These are phyloP conservation scores for Argentina silus DNA, from an alignment of 2,797 vertebrate species.

Conservation along the genomic window DNA sequence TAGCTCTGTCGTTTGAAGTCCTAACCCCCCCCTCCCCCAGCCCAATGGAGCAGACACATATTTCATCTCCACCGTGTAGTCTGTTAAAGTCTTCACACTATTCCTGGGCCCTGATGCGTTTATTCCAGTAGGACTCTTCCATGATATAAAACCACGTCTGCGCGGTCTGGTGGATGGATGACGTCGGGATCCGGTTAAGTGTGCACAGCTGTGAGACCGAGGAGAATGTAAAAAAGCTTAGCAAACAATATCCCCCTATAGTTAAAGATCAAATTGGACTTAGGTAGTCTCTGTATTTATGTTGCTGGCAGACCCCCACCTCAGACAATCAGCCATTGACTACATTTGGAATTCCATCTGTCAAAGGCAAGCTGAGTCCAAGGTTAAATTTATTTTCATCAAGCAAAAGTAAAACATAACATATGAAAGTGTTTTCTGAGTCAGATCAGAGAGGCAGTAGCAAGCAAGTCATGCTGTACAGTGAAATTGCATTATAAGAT, in stretches of 20 bases:
- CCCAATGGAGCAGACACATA: conserved; percentile 61
- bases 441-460: conserved; percentile 44
- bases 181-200: conserved; percentile 50
- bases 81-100: conserved; percentile 74
- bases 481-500: conserved; percentile 28
- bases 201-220: conserved; percentile 61
- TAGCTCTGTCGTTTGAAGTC: conserved; percentile 45
- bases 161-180: conserved; percentile 52
- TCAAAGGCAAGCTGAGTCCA: background rate
- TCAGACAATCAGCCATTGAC: background rate
- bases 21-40: background rate
- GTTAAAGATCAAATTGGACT: conserved; percentile 55
- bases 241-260: conserved; percentile 44
- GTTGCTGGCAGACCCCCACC: background rate
- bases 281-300: conserved; percentile 18
- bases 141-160: conserved; percentile 56
- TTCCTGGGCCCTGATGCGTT: conserved; percentile 49
- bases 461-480: conserved; percentile 24
- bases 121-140: conserved; percentile 60
- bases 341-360: conserved; percentile 11
- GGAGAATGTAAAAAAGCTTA: conserved; percentile 56
- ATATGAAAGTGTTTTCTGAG: background rate
- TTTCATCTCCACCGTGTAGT: conserved; percentile 72
- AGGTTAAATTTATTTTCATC: background rate
- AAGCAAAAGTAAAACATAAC: background rate